Conservation (phyloP, 2,113 vertebrate species). For the Indicator maculatus region DNA sequence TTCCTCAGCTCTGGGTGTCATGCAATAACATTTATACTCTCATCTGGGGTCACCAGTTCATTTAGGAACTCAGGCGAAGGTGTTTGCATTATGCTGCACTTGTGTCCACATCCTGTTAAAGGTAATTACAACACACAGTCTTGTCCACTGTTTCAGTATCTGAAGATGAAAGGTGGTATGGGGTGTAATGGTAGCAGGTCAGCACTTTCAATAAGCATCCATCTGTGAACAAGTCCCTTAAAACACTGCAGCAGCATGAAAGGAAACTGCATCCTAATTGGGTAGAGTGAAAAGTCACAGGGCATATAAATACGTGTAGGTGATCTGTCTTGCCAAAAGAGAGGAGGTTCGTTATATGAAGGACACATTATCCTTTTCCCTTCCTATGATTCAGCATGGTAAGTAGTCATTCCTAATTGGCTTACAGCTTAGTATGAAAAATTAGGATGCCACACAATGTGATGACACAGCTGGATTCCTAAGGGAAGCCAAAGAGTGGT, state of each 20-base stretch:
- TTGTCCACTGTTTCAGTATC: not conserved
- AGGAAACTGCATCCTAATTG: slow-evolving; percentile 64
- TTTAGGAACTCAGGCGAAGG: not conserved
- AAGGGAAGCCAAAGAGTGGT: slow-evolving; percentile 86
- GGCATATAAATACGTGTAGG: slow-evolving; percentile 57
- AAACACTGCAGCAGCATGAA: slow-evolving; percentile 33
- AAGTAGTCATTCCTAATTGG: slow-evolving; percentile 97
- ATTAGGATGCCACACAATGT: slow-evolving; percentile 86
- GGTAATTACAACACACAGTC: slow-evolving; percentile 31
- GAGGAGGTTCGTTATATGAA: slow-evolving; percentile 90
- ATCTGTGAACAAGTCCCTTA: slow-evolving; percentile 34
- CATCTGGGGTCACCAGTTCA: not conserved
- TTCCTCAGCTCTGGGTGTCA: not conserved
- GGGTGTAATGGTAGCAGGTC: slow-evolving; percentile 41
- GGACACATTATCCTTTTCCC: slow-evolving; percentile 89
- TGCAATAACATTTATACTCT: not conserved
- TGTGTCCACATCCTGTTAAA: not conserved
- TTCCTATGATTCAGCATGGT: slow-evolving; percentile 89
- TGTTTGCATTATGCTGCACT: not conserved
- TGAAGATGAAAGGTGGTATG: slow-evolving; percentile 38
- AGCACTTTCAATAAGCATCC: slow-evolving; percentile 41
- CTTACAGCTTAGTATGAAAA: slow-evolving; percentile 92
- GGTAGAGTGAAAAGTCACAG: slow-evolving; percentile 71
- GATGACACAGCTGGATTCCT: slow-evolving; percentile 95
- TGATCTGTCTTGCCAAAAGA: slow-evolving; percentile 78